Base-by-base conservation (phyloP, 2,888 invertebrate species). In the Catotricha subobsoleta region DNA sequence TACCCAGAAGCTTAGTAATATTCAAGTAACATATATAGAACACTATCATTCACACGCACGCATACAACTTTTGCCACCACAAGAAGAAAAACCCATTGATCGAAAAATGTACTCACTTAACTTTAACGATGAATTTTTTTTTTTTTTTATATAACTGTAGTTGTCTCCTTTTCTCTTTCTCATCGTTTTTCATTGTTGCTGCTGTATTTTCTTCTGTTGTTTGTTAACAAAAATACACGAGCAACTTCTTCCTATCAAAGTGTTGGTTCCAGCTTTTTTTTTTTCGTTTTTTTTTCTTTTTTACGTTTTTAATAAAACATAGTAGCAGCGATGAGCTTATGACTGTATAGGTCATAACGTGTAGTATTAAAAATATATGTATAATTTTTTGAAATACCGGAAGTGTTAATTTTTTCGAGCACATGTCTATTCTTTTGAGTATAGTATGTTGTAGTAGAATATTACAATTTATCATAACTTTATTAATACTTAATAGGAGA, bases 311-410 rank as follows among this genome's bases (percentile, higher is more conserved):
- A n/a, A n/a, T n/a, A 16, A n/a, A 5, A 7, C 9, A 19, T 18
- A 16, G 33, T 33, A 18, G 33, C 19, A 33, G 33, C 10, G 12
- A 19, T 33, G 18, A 33, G 13, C 21, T 2, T 34, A 34, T 34
- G 3, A 20, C 6, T 2, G 13, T 21, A n/a, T n/a, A n/a, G n/a
- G 13, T 9, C 7, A 29, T 9, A 5, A 29, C 29, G 12, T 9
- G 29, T 29, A 29, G 29, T n/a, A 3, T 29, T 7, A n/a, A 13
- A 12, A 13, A 34, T 21, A 34, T 3, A 34, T 21, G 13, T 13
- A 34, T 6, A 6, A 34, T 21, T 34, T 34, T n/a, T n/a, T n/a
- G n/a, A n/a, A 34, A 34, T 20, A 34, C 34, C 34, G 34, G 34
- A 34, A 20, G 34, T 34, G 34, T 34, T 8, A 20, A 34, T 20